Conservation (phyloP, 2,888 invertebrate genomes). For the Agrotis puta region DNA sequence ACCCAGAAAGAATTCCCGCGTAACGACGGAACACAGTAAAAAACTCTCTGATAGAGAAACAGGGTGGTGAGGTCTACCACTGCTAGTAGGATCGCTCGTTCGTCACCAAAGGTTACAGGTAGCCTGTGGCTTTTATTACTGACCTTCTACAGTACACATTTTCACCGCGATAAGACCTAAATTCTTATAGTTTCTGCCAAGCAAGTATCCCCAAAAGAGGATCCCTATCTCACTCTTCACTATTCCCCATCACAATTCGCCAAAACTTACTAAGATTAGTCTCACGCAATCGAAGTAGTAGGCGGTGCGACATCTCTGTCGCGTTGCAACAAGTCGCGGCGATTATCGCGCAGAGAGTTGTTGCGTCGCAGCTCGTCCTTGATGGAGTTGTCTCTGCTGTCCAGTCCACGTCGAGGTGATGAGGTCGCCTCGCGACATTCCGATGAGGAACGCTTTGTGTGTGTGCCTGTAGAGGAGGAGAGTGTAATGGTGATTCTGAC, state of each 20-base stretch:
- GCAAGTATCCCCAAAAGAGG: slow-evolving; percentile 8
- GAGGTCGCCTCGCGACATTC: slow-evolving; percentile 86
- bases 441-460: slow-evolving; percentile 88
- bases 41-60: too few species aligned
- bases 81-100: too few species aligned
- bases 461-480: slow-evolving; percentile 77
- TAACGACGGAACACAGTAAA: too few species aligned
- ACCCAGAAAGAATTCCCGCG: too few species aligned
- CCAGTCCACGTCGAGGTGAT: slow-evolving; percentile 83
- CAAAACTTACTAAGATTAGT: slow-evolving; percentile 49
- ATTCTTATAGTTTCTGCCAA: slow-evolving; percentile 16
- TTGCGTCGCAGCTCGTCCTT: slow-evolving; percentile 85
- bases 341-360: slow-evolving; percentile 84
- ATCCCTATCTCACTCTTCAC: slow-evolving; percentile 19
- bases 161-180: neutral
- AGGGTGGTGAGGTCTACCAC: too few species aligned
- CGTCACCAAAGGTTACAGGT: too few species aligned
- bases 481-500: slow-evolving; percentile 32
- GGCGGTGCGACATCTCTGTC: slow-evolving; percentile 74
- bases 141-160: too few species aligned
- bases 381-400: slow-evolving; percentile 80
- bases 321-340: slow-evolving; percentile 75
- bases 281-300: slow-evolving; percentile 84
- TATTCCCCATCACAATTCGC: slow-evolving; percentile 54
- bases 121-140: too few species aligned